Evolutionary conservation across 2,888 invertebrate species (phyloP), one percentile per base, ranked within the genome.

Genomic region (Sericinus montela): DNA sequence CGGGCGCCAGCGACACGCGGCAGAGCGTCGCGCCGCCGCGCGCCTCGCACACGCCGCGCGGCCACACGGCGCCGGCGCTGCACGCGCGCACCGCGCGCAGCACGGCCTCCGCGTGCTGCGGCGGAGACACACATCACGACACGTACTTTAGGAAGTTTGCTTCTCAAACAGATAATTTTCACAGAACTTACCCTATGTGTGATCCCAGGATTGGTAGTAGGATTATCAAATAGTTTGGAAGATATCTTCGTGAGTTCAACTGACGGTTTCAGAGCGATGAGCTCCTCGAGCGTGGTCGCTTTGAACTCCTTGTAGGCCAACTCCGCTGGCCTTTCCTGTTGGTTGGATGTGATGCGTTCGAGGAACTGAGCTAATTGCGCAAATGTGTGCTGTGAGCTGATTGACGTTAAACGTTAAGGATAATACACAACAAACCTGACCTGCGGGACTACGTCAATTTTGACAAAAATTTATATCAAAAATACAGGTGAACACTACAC

Each of bases 21-120:
- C 69, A 91, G 53, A 76, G 81, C 60, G 75, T 75, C 35, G 59
- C 62, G 95, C 88, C 4, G 95, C 96, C 64, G 94, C 80, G 94
- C 92, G 80, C 94, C 93, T 53, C 95, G 87, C 72, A 95, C 90
- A 15, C 94, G 91, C 84, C 98, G 94, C 57, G 97, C 86, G 50
- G 92, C 92, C 91, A 98, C 94, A 74, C 92, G 93, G 51, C 96
- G 85, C 97, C 56, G 94, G 81, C 23, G 93, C 95, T 57, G 94
- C 91, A 67, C 53, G 76, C 76, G 7, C 63, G 62, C 42, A 75
- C 81, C 0, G 65, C 75, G 1, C 68, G 71, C n/a, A 83, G 38
- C 11, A 78, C 72, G 0, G 80, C 84, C 15, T 76, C 80, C 37
- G 74, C 71, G 66, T 82, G 82, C 82, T 82, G 51, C 15, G 25